Conservation (phyloP, 92 coral and sea anemone species). For the Epizoanthus ramosus region DNA sequence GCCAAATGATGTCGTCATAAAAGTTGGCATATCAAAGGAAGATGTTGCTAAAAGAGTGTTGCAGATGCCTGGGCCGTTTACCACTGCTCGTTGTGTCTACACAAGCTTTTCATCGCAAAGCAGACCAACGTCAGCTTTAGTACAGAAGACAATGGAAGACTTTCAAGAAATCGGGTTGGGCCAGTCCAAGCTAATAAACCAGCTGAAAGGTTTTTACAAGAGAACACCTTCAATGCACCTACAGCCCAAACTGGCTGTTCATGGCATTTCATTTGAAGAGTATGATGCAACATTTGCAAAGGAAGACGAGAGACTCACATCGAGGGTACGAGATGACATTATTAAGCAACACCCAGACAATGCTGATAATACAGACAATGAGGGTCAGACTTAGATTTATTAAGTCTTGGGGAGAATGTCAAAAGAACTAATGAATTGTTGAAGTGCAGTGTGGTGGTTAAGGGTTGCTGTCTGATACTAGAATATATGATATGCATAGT, state of each 20-base stretch:
- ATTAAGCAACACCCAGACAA: constrained; percentile 32
- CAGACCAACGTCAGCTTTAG: constrained; percentile 52
- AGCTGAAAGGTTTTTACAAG: constrained; percentile 58
- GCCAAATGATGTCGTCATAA: neutral
- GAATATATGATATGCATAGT: too few species aligned
- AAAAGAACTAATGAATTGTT: too few species aligned
- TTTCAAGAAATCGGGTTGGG: constrained; percentile 33
- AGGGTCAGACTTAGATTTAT: too few species aligned
- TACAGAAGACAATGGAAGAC: constrained; percentile 52
- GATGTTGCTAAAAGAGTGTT: constrained; percentile 53
- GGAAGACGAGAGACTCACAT: constrained; percentile 44
- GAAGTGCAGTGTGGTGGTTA: too few species aligned
- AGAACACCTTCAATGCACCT: constrained; percentile 46
- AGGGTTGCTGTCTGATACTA: too few species aligned
- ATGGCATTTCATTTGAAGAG: constrained; percentile 28
- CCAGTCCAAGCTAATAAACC: constrained; percentile 27
- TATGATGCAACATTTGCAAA: constrained; percentile 22
- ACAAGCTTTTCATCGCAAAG: constrained; percentile 60
- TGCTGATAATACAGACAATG: too few species aligned
- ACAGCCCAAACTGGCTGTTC: constrained; percentile 45
- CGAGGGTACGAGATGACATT: constrained; percentile 33
- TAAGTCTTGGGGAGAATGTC: too few species aligned
- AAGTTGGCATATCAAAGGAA: constrained; percentile 50
- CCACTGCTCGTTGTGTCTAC: constrained; percentile 65
- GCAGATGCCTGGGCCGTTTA: constrained; percentile 63